Evolutionary conservation across 1,140 invertebrate genomes (phyloP).

Genomic region (silkworm (Bombyx mori)): DNA sequence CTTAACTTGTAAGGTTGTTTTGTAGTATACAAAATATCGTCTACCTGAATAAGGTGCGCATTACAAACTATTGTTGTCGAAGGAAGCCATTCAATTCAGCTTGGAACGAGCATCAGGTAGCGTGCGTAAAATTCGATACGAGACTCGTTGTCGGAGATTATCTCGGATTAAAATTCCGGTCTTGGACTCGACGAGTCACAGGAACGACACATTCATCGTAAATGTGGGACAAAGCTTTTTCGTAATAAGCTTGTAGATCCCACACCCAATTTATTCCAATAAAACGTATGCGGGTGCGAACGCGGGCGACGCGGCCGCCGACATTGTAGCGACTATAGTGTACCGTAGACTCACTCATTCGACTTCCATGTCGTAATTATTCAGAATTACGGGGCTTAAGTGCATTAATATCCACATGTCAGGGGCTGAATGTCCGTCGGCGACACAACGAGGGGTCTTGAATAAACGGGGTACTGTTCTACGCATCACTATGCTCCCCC

Average conservation of each 20-base stretch:
- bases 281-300: constrained; percentile 51
- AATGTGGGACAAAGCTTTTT: constrained; percentile 37
- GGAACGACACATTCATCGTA: constrained; percentile 21
- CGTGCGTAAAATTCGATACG: constrained; percentile 56
- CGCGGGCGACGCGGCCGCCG: constrained; percentile 16
- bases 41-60: constrained; percentile 32
- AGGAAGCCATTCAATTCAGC: constrained; percentile 48
- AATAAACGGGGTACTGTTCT: background rate
- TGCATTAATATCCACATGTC: constrained; percentile 32
- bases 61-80: constrained; percentile 36
- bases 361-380: constrained; percentile 47
- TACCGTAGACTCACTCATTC: constrained; percentile 8
- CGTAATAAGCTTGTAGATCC: constrained; percentile 30
- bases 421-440: constrained; percentile 5
- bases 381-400: constrained; percentile 40
- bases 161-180: constrained; percentile 59
- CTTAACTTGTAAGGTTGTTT: background rate
- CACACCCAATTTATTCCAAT: constrained; percentile 48
- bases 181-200: constrained; percentile 26
- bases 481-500: background rate
- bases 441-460: constrained; percentile 10
- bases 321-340: constrained; percentile 18
- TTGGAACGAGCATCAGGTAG: constrained; percentile 58
- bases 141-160: constrained; percentile 40
- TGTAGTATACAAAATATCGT: background rate